Percentiles rank a stretch among this genome's conserved stretches.
phyloP scores from a whole-genome alignment of 2,113 vertebrate species.

The Tor tambroides region DNA sequence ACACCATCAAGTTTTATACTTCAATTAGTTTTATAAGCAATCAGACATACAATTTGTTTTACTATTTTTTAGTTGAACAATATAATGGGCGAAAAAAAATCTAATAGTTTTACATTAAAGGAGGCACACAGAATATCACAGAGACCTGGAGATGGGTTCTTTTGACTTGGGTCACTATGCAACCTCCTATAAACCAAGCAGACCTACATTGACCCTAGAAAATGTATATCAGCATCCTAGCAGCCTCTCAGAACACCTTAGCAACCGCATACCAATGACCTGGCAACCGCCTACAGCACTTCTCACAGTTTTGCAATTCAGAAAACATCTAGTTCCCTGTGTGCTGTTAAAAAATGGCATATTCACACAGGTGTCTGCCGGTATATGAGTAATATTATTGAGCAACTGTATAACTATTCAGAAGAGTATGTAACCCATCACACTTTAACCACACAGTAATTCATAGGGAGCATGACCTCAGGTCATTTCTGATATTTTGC shows the following conservation, averaged over 20 bases:
- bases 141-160: not conserved
- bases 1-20: not conserved
- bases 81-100: not conserved
- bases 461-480: not conserved
- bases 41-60: not conserved
- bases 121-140: not conserved
- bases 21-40: not conserved
- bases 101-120: not conserved
- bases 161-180: not conserved
- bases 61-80: not conserved
- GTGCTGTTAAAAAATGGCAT: not conserved
- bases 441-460: conserved; percentile 4
- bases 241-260: not conserved
- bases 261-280: conserved; percentile 4
- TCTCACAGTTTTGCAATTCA: not conserved
- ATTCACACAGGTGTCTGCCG: not conserved
- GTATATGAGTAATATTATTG: not conserved
- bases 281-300: not conserved
- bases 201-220: not conserved
- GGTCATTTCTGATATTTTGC: not conserved
- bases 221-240: not conserved
- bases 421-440: not conserved
- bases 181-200: not conserved
- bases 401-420: not conserved
- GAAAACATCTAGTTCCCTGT: not conserved